phyloP scores from a whole-genome alignment of 1,140 invertebrate genomes.

The Nomia melanderi region DNA sequence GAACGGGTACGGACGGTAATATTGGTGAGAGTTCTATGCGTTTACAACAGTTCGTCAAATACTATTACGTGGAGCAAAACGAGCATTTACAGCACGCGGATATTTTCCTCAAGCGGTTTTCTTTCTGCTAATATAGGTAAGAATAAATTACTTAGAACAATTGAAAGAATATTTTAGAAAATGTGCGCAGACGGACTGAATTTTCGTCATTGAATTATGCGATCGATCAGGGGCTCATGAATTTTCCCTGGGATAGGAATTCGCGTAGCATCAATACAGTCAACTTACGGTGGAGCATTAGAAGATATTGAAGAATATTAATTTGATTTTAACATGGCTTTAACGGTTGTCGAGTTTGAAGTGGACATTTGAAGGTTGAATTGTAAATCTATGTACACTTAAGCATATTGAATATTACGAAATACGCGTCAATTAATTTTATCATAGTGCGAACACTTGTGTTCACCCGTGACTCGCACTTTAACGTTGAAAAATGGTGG shows the following conservation, averaged over 20 bases:
- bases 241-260: constrained; percentile 18
- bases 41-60: constrained; percentile 47
- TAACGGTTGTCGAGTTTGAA: not conserved
- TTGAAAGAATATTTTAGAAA: not conserved
- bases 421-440: constrained; percentile 34
- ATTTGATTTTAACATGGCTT: not conserved
- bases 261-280: not conserved
- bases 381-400: constrained; percentile 16
- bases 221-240: constrained; percentile 28
- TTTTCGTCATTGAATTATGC: constrained; percentile 14
- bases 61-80: constrained; percentile 22
- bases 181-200: constrained; percentile 12
- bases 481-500: constrained; percentile 57
- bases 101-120: constrained; percentile 29
- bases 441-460: constrained; percentile 10
- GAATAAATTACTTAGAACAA: not conserved
- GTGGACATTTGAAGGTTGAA: constrained; percentile 43
- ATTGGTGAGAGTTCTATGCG: constrained; percentile 50
- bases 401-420: constrained; percentile 41
- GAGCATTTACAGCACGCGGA: constrained; percentile 37
- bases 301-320: not conserved
- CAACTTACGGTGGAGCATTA: not conserved
- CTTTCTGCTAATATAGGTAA: constrained; percentile 51
- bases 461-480: constrained; percentile 34
- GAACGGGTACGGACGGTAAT: constrained; percentile 49